phyloP scores from a whole-genome alignment of 2,888 invertebrate genomes.

The Bibio marci region DNA sequence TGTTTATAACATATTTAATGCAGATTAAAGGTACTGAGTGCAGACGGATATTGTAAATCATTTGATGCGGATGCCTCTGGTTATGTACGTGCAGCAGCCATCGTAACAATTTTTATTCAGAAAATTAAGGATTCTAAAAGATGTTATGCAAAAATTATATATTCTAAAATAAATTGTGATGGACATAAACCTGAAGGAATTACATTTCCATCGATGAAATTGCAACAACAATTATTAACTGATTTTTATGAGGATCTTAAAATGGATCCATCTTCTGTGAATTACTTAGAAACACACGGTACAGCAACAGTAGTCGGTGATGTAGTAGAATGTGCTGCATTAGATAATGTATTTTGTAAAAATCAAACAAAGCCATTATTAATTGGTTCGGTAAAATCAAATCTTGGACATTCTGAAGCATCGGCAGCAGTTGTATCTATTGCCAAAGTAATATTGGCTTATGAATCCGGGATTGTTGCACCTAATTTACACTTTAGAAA shows the following conservation, averaged over 20 bases:
- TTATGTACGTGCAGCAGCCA: constrained; percentile 30
- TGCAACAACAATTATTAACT: constrained; percentile 22
- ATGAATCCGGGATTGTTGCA: constrained; percentile 63
- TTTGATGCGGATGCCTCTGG: constrained; percentile 50
- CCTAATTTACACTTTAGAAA: constrained; percentile 66
- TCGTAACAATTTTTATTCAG: constrained; percentile 29
- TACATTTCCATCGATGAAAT: constrained; percentile 16
- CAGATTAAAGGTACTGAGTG: constrained; percentile 59
- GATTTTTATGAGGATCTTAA: constrained; percentile 33
- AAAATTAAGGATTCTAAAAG: constrained; percentile 40
- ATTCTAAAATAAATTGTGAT: constrained; percentile 16
- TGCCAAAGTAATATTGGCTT: constrained; percentile 64
- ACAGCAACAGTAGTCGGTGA: constrained; percentile 30
- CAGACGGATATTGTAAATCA: constrained; percentile 74
- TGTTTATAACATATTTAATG: too few species aligned
- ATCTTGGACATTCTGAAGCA: constrained; percentile 76
- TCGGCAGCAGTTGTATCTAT: constrained; percentile 50
- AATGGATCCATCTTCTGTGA: constrained; percentile 32
- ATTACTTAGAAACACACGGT: constrained; percentile 30
- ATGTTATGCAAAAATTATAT: constrained; percentile 43
- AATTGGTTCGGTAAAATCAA: constrained; percentile 75
- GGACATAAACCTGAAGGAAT: constrained; percentile 11
- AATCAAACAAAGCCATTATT: constrained; percentile 49
- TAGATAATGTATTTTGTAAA: constrained; percentile 54
- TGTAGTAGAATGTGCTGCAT: constrained; percentile 64